phyloP scores from a whole-genome alignment of 1,140 invertebrate genomes.

The Lepidotrigona ventralis region DNA sequence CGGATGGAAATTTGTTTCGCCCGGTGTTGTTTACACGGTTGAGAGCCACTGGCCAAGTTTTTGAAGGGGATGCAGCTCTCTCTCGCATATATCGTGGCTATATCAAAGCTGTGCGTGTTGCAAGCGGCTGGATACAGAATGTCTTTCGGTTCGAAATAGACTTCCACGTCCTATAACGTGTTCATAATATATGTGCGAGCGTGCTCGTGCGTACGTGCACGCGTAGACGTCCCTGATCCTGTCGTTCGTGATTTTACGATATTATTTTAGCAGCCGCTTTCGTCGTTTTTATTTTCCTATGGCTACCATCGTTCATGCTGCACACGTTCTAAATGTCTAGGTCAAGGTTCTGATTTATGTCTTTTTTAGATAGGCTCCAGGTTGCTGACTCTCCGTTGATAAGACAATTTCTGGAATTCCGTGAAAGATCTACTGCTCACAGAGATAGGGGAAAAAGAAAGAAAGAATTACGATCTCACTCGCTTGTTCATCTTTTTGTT shows the following conservation, averaged over 20 bases:
- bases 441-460: no score
- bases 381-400: background rate
- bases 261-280: conserved; percentile 55
- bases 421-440: background rate
- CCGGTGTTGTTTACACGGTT: conserved; percentile 34
- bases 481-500: background rate
- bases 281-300: background rate
- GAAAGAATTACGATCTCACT: background rate
- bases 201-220: background rate
- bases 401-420: background rate
- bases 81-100: conserved; percentile 52
- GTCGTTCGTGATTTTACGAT: conserved; percentile 55
- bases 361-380: background rate
- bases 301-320: conserved; percentile 16
- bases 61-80: conserved; percentile 50
- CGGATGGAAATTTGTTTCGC: background rate
- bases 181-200: conserved; percentile 50
- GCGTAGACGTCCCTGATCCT: conserved; percentile 7
- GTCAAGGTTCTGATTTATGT: conserved; percentile 53
- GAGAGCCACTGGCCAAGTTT: conserved; percentile 38
- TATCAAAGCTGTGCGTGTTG: conserved; percentile 58
- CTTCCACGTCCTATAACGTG: conserved; percentile 59
- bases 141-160: conserved; percentile 63
- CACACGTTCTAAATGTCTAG: conserved; percentile 41
- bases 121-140: conserved; percentile 54